Evolutionary conservation across 2,113 vertebrate genomes (phyloP), one percentile per base, ranked within the genome.

Genomic region (Mormyrus iriodes): DNA sequence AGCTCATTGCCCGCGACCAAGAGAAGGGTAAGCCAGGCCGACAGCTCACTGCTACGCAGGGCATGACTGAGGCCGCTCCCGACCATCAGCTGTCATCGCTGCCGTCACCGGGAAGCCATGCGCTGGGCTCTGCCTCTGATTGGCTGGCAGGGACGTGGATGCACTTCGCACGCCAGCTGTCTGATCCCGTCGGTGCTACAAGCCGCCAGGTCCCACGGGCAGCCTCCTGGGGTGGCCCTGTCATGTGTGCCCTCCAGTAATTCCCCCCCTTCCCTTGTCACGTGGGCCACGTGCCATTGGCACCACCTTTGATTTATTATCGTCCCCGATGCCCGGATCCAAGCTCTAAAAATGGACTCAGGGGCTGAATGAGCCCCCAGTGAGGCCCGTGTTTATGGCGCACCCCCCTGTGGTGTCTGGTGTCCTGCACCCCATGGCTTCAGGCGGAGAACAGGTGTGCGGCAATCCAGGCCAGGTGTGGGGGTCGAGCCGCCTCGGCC

Each of bases 101-200:
- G 91, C 90, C 92, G 90, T 94, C 90, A 93, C 88, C 88, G 44
- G 86, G 89, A 89, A 39, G 85, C 90, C 93, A 48, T 5, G 35
- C 49, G 48, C 92, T 93, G 90, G 93, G 93, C 12, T 31, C 21
- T 4, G 13, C 24, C 61, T 48, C 49, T 39, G 85, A 79, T 84
- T 49, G 61, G 58, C 92, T 91, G 91, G 93, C 92, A 91, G 93
- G 92, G 91, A 91, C 89, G 91, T 85, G 89, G 92, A 65, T 88
- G 90, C 91, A 91, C 93, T 92, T 93, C 92, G 58, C 90, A 90
- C 48, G 90, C 91, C 35, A 96, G 94, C 95, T 96, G 94, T 94
- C 93, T 93, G 94, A 95, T 94, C 95, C 94, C 93, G 91, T 91
- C 84, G 92, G 92, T 91, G 90, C 90, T 76, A 91, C 92, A 89